Evolutionary conservation across 1,140 invertebrate species (phyloP).

Genomic region (Sitobion miscanthi): DNA sequence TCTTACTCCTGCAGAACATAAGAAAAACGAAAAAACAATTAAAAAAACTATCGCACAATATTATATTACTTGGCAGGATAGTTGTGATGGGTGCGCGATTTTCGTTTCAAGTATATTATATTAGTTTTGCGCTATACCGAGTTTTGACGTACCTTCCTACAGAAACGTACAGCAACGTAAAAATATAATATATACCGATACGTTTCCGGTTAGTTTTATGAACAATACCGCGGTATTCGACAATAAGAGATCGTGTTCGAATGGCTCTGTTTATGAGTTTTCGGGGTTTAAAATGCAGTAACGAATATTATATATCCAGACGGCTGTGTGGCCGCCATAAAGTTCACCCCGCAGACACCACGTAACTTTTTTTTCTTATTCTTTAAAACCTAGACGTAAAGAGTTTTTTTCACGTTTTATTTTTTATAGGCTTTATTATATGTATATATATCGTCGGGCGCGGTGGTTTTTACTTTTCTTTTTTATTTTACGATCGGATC

Average conservation of each 20-base stretch:
- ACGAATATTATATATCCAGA: constrained; percentile 29
- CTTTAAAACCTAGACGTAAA: not conserved
- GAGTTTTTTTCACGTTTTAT: not conserved
- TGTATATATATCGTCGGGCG: not conserved
- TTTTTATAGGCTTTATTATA: constrained; percentile 14
- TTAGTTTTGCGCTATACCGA: not conserved
- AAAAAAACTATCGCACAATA: not conserved
- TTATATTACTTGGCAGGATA: not conserved
- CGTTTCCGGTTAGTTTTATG: not conserved
- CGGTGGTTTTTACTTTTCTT: constrained; percentile 27
- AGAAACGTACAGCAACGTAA: not conserved
- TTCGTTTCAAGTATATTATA: not conserved
- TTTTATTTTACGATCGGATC: constrained; percentile 33
- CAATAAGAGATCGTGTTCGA: constrained; percentile 21
- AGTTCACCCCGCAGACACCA: constrained; percentile 30
- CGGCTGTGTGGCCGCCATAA: constrained; percentile 31
- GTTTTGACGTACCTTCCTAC: not conserved
- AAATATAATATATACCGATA: not conserved
- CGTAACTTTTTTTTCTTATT: not conserved
- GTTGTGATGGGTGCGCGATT: not conserved
- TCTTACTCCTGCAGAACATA: constrained; percentile 59
- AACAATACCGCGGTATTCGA: constrained; percentile 26
- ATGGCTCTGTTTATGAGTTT: constrained; percentile 42
- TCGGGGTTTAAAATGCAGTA: constrained; percentile 45
- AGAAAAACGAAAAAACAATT: not conserved